Evolutionary conservation across 1,140 invertebrate species (phyloP).

Genomic region (Eciton burchellii): DNA sequence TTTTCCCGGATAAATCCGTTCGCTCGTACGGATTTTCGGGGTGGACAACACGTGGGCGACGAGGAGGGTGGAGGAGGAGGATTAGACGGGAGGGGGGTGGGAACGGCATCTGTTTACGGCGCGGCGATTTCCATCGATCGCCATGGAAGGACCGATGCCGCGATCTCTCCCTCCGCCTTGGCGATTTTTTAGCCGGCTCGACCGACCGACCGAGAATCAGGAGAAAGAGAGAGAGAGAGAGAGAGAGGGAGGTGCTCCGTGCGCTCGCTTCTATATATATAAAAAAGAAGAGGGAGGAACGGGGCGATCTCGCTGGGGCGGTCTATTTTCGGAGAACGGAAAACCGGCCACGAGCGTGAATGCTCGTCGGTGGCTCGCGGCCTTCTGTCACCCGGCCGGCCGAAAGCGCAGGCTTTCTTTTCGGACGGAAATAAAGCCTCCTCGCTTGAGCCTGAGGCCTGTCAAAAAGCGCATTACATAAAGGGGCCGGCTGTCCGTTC

Average conservation of each 20-base stretch:
- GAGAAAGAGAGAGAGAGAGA: constrained; percentile 71
- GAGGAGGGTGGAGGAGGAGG: too few species aligned
- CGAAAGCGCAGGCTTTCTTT: constrained; percentile 45
- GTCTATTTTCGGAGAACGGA: constrained; percentile 84
- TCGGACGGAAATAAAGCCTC: constrained; percentile 57
- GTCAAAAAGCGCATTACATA: constrained; percentile 41
- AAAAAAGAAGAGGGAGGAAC: constrained; percentile 72
- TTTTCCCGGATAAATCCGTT: constrained; percentile 54
- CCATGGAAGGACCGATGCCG: constrained; percentile 55
- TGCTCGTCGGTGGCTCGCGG: constrained; percentile 19
- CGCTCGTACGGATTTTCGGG: constrained; percentile 27
- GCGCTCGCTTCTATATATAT: constrained; percentile 48
- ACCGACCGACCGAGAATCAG: constrained; percentile 45
- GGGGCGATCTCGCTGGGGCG: constrained; percentile 73
- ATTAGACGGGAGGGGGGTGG: too few species aligned
- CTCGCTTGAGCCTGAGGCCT: constrained; percentile 11
- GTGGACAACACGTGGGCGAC: not conserved
- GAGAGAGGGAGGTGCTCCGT: constrained; percentile 38
- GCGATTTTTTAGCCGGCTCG: constrained; percentile 54
- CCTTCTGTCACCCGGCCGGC: constrained; percentile 43
- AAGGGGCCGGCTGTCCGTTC: not conserved
- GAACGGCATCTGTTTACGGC: constrained; percentile 51
- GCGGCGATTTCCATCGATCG: constrained; percentile 44
- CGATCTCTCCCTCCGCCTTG: constrained; percentile 36
- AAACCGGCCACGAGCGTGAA: constrained; percentile 72